Percentiles rank a stretch among this genome's conserved stretches.
Conservation (phyloP, 2,888 invertebrate genomes). For the Harmothoe impar region DNA sequence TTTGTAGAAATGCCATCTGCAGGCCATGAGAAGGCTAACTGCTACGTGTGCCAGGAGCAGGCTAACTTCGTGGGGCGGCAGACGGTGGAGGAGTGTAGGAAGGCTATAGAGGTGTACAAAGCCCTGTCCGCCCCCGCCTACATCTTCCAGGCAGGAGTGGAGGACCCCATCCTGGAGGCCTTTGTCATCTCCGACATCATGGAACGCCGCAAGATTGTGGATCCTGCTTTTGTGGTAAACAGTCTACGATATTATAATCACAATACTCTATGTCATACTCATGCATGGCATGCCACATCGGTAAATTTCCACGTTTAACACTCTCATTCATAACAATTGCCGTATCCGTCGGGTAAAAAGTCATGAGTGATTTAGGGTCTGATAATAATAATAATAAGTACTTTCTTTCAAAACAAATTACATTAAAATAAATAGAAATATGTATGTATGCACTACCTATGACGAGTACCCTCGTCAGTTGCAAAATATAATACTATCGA, state of each 20-base stretch:
- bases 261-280: neutral
- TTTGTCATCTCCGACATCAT: conserved; percentile 53
- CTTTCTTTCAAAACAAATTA: too few relatives aligned
- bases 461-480: too few relatives aligned
- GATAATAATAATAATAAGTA: too few relatives aligned
- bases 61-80: conserved; percentile 36
- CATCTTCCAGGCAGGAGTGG: conserved; percentile 56
- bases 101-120: conserved; percentile 59
- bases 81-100: conserved; percentile 41
- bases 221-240: conserved; percentile 56
- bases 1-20: neutral
- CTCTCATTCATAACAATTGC: too few relatives aligned
- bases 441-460: too few relatives aligned
- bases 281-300: too few relatives aligned
- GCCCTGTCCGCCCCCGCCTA: conserved; percentile 64
- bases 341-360: too few relatives aligned
- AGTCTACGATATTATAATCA: too few relatives aligned
- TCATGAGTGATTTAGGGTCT: too few relatives aligned
- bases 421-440: too few relatives aligned
- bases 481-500: too few relatives aligned
- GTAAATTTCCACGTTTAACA: too few relatives aligned
- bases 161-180: conserved; percentile 65
- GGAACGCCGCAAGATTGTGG: conserved; percentile 31
- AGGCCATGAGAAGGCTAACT: neutral
- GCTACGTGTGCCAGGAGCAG: conserved; percentile 39